Conservation (phyloP, 92 coral and sea anemone species). For the Porites divaricata region DNA sequence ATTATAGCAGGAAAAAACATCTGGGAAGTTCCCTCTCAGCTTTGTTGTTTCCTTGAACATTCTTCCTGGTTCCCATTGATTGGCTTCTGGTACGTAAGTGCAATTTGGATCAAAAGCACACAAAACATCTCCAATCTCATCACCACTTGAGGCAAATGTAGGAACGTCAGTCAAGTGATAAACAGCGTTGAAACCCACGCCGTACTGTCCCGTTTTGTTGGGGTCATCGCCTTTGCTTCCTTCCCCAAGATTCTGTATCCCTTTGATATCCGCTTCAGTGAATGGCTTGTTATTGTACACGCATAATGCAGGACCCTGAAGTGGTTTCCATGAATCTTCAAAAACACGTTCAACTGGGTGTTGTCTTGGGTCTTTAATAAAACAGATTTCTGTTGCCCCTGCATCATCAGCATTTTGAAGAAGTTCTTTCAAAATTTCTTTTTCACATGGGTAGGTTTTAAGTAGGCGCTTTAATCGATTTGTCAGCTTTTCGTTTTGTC, state of each 20-base stretch:
- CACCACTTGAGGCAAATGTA: constrained; percentile 76
- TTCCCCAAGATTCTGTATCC: constrained; percentile 90
- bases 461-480: constrained; percentile 67
- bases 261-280: constrained; percentile 67
- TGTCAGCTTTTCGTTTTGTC: constrained; percentile 77
- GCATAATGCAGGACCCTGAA: constrained; percentile 91
- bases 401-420: constrained; percentile 90
- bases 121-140: constrained; percentile 79
- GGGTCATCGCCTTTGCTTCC: constrained; percentile 91
- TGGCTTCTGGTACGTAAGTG: constrained; percentile 77
- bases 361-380: constrained; percentile 76
- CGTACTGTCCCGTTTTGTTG: constrained; percentile 93
- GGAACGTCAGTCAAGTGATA: constrained; percentile 93
- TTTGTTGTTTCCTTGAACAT: constrained; percentile 38
- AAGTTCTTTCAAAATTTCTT: constrained; percentile 77
- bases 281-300: constrained; percentile 88
- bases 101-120: constrained; percentile 87
- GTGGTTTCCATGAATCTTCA: constrained; percentile 76
- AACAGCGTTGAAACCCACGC: constrained; percentile 93
- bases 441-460: constrained; percentile 65
- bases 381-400: constrained; percentile 70
- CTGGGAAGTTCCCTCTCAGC: constrained; percentile 54
- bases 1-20: constrained; percentile 75
- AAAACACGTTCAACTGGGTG: constrained; percentile 62
- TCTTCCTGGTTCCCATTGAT: constrained; percentile 62